Evolutionary conservation across 1,140 invertebrate species (phyloP).

Genomic region (Cyrtorhinus lividipennis): DNA sequence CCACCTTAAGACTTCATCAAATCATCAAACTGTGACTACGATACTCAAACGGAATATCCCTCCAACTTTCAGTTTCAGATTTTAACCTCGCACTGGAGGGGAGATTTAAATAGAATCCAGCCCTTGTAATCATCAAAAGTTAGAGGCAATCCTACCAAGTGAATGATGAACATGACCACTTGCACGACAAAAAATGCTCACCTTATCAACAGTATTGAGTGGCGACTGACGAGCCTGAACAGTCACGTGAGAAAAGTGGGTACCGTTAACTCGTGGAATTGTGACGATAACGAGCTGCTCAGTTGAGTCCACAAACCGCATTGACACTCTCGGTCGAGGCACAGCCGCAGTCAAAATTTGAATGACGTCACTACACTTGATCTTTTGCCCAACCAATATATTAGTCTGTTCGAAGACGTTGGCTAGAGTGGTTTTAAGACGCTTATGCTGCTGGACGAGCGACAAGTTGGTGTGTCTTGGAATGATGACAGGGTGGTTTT

Average conservation of each 20-base stretch:
- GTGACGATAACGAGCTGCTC: slow-evolving; percentile 9
- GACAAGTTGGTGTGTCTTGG: slow-evolving; percentile 60
- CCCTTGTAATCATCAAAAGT: too few relatives aligned
- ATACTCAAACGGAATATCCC: too few relatives aligned
- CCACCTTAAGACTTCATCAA: too few relatives aligned
- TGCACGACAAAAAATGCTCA: too few relatives aligned
- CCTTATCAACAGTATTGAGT: too few relatives aligned
- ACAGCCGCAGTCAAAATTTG: background rate
- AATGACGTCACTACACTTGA: background rate
- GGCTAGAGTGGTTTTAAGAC: slow-evolving; percentile 48
- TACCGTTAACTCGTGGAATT: slow-evolving; percentile 16
- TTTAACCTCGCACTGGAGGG: too few relatives aligned
- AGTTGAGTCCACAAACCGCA: slow-evolving; percentile 1
- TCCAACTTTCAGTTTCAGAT: too few relatives aligned
- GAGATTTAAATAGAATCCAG: too few relatives aligned
- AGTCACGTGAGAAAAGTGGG: slow-evolving; percentile 10
- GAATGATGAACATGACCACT: too few relatives aligned
- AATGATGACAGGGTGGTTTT: slow-evolving; percentile 53
- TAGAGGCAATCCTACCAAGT: too few relatives aligned
- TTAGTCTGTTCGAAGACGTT: slow-evolving; percentile 55
- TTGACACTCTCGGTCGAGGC: background rate
- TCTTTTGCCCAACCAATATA: slow-evolving; percentile 19
- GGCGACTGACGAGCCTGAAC: background rate
- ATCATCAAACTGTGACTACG: too few relatives aligned
- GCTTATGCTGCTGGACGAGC: slow-evolving; percentile 63